Conservation (phyloP, 1,140 invertebrate genomes). For the Gonioctena quinquepunctata region DNA sequence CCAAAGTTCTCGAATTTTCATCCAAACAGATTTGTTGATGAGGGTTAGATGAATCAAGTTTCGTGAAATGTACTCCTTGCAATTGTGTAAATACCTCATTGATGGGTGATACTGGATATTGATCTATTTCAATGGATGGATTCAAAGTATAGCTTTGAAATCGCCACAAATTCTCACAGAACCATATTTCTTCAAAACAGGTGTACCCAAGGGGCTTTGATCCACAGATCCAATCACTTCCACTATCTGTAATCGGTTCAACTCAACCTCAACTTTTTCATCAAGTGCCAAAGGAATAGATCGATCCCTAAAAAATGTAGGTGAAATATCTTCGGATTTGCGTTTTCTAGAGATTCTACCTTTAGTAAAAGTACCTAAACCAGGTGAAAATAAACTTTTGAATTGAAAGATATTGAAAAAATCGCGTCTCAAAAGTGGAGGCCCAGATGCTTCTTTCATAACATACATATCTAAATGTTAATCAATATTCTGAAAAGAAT, state of each 20-base stretch:
- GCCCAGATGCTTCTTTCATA: not conserved
- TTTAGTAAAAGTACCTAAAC: no score
- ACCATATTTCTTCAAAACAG: not conserved
- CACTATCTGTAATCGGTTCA: not conserved
- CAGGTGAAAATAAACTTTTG: no score
- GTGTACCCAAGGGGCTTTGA: not conserved
- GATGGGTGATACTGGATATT: not conserved
- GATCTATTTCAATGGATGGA: not conserved
- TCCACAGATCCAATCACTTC: not conserved
- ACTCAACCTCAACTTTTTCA: not conserved
- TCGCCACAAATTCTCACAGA: not conserved
- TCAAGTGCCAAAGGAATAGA: not conserved
- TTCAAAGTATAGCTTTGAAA: not conserved
- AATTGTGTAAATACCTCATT: not conserved
- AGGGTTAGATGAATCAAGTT: not conserved
- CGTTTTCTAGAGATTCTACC: no score
- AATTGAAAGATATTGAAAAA: not conserved
- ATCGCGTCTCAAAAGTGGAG: not conserved
- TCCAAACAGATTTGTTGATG: not conserved
- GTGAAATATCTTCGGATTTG: no score
- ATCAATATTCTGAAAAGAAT: not conserved
- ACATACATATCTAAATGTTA: not conserved
- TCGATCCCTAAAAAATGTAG: no score
- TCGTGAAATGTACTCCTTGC: not conserved
- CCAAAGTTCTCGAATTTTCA: not conserved